These are phyloP conservation scores for Protonemura montana DNA, from an alignment of 2,888 invertebrate species.

Conservation along the genomic window DNA sequence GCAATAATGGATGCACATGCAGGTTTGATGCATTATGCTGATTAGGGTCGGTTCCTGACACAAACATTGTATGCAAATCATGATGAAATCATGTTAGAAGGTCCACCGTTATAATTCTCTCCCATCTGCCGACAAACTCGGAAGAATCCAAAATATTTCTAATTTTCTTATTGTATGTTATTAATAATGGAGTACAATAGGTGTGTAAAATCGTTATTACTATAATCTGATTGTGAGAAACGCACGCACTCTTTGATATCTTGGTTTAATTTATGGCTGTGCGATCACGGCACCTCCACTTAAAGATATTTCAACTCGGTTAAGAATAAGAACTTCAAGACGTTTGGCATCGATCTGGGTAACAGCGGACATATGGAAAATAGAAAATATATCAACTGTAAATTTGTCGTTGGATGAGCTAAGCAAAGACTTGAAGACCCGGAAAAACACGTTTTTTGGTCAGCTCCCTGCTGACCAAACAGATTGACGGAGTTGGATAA, in stretches of 20 bases:
- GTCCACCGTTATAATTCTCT: neutral
- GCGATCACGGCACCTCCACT: neutral
- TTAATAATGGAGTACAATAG: neutral
- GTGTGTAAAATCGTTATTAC: neutral
- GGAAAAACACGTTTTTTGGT: too few species aligned
- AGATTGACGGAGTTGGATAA: too few species aligned
- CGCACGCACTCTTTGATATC: neutral
- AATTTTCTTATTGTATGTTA: neutral
- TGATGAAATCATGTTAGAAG: neutral
- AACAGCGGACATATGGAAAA: too few species aligned
- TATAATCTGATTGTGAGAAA: neutral
- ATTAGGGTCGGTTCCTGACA: neutral
- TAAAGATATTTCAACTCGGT: neutral
- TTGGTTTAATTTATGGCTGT: neutral
- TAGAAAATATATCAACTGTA: too few species aligned
- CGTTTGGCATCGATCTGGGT: too few species aligned
- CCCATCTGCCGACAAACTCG: neutral
- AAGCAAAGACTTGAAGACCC: too few species aligned
- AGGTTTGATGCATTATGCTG: neutral
- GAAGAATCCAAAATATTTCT: conserved; percentile 7
- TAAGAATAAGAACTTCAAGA: neutral
- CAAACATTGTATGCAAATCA: neutral
- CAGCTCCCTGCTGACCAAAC: too few species aligned
- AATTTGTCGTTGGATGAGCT: too few species aligned
- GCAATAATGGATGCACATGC: neutral